A percentile compares a stretch with the other conserved stretches of the same genome.
phyloP scores from a whole-genome alignment of 2,888 invertebrate genomes.

The Agrotis exclamationis region DNA sequence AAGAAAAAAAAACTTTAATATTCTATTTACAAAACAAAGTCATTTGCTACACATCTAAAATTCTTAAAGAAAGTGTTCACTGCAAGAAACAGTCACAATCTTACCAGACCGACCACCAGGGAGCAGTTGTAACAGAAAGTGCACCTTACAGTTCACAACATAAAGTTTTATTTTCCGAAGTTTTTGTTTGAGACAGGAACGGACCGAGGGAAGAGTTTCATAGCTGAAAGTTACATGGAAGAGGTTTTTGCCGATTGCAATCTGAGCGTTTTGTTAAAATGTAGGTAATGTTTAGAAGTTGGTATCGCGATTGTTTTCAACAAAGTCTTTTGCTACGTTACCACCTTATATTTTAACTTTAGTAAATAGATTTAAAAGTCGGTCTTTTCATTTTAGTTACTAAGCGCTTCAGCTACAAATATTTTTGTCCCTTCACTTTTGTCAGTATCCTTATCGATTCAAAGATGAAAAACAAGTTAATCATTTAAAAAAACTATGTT shows the following conservation, averaged over 20 bases:
- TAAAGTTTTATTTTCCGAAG: conserved; percentile 49
- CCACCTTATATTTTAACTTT: not conserved
- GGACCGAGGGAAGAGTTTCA: conserved; percentile 34
- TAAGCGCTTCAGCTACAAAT: not conserved
- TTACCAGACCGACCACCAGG: conserved; percentile 22
- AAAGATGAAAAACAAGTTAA: too few species aligned
- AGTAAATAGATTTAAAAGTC: not conserved
- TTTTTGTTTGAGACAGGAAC: conserved; percentile 38
- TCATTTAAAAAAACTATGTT: too few species aligned
- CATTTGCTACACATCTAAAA: conserved; percentile 10
- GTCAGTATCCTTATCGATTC: too few species aligned
- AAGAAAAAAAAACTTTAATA: not conserved
- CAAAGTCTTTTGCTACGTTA: not conserved
- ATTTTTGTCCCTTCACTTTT: too few species aligned
- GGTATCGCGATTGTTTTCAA: not conserved
- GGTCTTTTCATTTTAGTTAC: not conserved
- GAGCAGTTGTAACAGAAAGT: conserved; percentile 37
- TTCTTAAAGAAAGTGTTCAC: conserved; percentile 22
- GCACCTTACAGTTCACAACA: conserved; percentile 31
- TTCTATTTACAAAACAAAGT: conserved; percentile 13
- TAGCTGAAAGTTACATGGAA: conserved; percentile 24
- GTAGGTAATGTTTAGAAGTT: not conserved
- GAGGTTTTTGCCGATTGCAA: conserved; percentile 25
- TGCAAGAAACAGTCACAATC: conserved; percentile 5
- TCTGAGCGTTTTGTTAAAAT: conserved; percentile 15